Evolutionary conservation across 2,888 invertebrate species (phyloP), one percentile per base, ranked within the genome.

Genomic region (Hypomecis atomaria): DNA sequence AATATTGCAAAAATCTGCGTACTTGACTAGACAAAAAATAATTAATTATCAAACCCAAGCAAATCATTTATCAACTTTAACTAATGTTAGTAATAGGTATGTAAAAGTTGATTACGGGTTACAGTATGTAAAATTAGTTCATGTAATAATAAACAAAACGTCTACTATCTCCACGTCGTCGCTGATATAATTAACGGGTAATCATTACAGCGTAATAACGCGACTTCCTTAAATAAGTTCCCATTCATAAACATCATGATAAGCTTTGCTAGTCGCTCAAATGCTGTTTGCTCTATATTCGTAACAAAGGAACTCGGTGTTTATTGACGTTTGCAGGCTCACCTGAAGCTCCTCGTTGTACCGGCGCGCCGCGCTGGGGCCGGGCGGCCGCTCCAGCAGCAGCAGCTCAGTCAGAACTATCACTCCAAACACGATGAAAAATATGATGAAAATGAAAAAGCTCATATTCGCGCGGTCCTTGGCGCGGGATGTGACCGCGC

Each of bases 371-470:
- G 84, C 75, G 42, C 83, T 81, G 1, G 96, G 88, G 94, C 95
- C 75, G 93, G 94, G 94, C 68, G 91, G 91, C 54, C 91, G 87
- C 72, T 93, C 92, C 76, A 90, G 89, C 67, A 87, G 88, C 81
- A 97, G 94, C 77, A 97, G 96, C 90, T 98, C 97, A 69, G 97
- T 97, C 73, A 98, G 94, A 67, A 98, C 96, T 79, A 98, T 98
- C 77, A 97, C 94, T 52, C 97, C 97, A 84, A 98, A 98, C 65
- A 98, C 96, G 47, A 96, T 96, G 87, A 98, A 97, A 89, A 98
- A 98, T 94, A 97, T 97, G 75, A 98, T 95, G 71, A 98, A 97
- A 85, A 98, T 96, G 89, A 97, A 95, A 91, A 98, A 97, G 81
- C 97, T 97, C 94, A 97, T 96, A 86, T 96, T 96, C 74, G 97